phyloP scores from a whole-genome alignment of 2,888 invertebrate genomes.

The Parascotia fuliginaria region DNA sequence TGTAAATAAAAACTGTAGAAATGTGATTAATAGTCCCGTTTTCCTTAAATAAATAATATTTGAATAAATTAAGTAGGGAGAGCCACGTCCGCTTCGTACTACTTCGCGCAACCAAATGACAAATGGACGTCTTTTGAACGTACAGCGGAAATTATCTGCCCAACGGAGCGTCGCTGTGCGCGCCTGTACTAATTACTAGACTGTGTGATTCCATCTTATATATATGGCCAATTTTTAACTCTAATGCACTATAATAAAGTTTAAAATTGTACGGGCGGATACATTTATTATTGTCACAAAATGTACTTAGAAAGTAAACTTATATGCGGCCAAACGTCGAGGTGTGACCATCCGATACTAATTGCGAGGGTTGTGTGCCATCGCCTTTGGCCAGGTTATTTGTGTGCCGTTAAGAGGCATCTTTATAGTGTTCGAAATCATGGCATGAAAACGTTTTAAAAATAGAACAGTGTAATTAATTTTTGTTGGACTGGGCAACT shows the following conservation, averaged over 20 bases:
- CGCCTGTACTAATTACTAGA: slow-evolving; percentile 83
- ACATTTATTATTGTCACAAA: slow-evolving; percentile 77
- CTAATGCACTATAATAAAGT: slow-evolving; percentile 50
- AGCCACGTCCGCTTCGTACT: slow-evolving; percentile 75
- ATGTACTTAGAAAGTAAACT: slow-evolving; percentile 83
- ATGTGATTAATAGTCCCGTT: slow-evolving; percentile 84
- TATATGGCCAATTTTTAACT: slow-evolving; percentile 52
- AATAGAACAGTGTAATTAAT: slow-evolving; percentile 54
- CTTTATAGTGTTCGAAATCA: slow-evolving; percentile 67
- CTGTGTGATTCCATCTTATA: slow-evolving; percentile 80
- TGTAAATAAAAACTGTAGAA: slow-evolving; percentile 82
- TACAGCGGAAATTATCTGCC: slow-evolving; percentile 84
- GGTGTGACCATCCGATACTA: slow-evolving; percentile 85
- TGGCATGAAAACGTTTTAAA: slow-evolving; percentile 67
- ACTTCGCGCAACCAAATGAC: slow-evolving; percentile 81
- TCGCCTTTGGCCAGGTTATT: slow-evolving; percentile 65
- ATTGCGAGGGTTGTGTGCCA: slow-evolving; percentile 74
- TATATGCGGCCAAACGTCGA: slow-evolving; percentile 79
- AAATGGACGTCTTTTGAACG: slow-evolving; percentile 84
- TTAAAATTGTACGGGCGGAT: slow-evolving; percentile 45
- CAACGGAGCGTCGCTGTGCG: slow-evolving; percentile 80
- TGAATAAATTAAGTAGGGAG: slow-evolving; percentile 82
- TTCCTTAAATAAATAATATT: slow-evolving; percentile 86
- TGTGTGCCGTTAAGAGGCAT: slow-evolving; percentile 72
- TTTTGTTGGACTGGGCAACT: slow-evolving; percentile 33